These are phyloP conservation scores for Solen grandis DNA, from an alignment of 1,140 invertebrate species.

Conservation along the genomic window DNA sequence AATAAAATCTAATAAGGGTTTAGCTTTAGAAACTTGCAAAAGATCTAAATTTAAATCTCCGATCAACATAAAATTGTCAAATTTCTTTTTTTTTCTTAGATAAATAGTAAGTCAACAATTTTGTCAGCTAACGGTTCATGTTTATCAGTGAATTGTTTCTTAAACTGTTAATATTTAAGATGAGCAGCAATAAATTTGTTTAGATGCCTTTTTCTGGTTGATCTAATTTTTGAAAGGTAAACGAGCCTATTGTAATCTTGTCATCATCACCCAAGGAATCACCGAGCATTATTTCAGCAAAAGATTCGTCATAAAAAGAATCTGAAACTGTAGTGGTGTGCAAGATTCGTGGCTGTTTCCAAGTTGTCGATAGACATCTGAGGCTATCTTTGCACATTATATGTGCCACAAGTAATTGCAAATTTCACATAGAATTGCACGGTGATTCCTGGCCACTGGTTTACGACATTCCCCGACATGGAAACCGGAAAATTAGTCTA, in stretches of 20 bases:
- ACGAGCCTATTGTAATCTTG: background rate
- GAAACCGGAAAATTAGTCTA: too few relatives aligned
- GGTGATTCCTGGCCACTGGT: background rate
- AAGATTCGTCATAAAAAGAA: background rate
- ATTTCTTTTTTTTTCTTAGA: constrained; percentile 46
- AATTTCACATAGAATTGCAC: constrained; percentile 1
- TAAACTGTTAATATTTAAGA: constrained; percentile 44
- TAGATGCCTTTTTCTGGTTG: constrained; percentile 4
- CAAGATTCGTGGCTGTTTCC: background rate
- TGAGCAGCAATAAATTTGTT: constrained; percentile 27
- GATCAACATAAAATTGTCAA: background rate
- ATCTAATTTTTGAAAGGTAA: background rate
- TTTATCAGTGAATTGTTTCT: constrained; percentile 30
- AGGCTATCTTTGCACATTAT: constrained; percentile 24
- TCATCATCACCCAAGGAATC: background rate
- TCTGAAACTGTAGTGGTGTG: too few relatives aligned
- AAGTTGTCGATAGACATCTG: background rate
- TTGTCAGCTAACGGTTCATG: constrained; percentile 16
- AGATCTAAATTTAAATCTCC: background rate
- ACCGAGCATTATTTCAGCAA: background rate
- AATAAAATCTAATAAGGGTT: too few relatives aligned
- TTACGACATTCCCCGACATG: background rate
- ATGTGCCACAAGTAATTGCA: constrained; percentile 14
- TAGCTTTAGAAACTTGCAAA: too few relatives aligned
- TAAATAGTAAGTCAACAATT: constrained; percentile 32